phyloP scores from a whole-genome alignment of 2,888 invertebrate species.

The Urechis unicinctus region DNA sequence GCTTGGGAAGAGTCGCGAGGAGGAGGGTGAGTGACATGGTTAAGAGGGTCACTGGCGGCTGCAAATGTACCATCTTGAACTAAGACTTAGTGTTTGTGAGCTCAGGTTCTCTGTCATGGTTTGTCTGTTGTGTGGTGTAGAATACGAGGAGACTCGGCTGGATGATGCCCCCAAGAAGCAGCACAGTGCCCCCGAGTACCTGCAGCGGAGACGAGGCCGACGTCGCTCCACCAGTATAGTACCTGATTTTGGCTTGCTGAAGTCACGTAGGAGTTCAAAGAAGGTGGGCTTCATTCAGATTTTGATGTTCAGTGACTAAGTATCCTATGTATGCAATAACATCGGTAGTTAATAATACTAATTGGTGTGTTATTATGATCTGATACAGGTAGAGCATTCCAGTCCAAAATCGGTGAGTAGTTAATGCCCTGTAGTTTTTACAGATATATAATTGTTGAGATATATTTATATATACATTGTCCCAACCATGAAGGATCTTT shows the following conservation, averaged over 20 bases:
- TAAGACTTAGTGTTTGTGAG: not conserved
- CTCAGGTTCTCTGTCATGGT: no score
- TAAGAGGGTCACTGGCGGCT: no score
- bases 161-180: constrained; percentile 57
- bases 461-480: no score
- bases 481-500: no score
- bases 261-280: constrained; percentile 15
- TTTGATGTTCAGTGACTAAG: no score
- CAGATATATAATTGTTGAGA: no score
- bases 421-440: no score
- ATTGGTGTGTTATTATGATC: no score
- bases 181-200: constrained; percentile 80
- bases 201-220: constrained; percentile 66
- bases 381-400: constrained; percentile 6
- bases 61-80: not conserved
- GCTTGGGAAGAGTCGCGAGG: constrained; percentile 64
- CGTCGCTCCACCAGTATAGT: constrained; percentile 33
- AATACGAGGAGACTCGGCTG: not conserved
- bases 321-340: no score
- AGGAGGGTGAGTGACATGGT: constrained; percentile 10
- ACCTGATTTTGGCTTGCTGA: constrained; percentile 24
- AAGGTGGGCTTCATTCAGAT: no score
- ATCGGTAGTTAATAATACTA: no score
- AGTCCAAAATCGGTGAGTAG: not conserved
- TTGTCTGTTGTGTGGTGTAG: no score